These are phyloP conservation scores for Spermophilus dauricus DNA, from an alignment of 2,113 vertebrate species.

Conservation along the genomic window DNA sequence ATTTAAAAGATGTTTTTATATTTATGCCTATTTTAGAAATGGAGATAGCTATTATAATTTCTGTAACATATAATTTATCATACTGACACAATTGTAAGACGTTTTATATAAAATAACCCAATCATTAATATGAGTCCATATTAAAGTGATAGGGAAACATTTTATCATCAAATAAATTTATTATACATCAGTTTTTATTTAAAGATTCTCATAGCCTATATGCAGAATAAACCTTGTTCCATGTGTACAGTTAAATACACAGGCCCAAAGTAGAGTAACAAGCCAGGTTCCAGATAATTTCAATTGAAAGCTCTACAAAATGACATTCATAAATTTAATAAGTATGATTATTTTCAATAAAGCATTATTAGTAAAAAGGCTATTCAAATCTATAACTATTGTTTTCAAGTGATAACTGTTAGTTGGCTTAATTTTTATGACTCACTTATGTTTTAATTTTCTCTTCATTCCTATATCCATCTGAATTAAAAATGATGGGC, in stretches of 20 bases:
- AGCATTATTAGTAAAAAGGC: neutral
- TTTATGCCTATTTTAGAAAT: neutral
- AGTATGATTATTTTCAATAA: conserved; percentile 24
- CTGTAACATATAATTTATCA: neutral
- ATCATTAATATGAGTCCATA: neutral
- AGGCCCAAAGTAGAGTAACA: neutral
- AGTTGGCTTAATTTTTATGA: conserved; percentile 1
- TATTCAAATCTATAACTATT: conserved; percentile 35
- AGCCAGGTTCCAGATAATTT: neutral
- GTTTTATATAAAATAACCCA: neutral
- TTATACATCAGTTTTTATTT: neutral
- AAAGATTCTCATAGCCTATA: neutral
- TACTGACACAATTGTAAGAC: neutral
- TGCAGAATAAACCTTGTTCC: neutral
- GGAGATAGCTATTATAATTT: neutral
- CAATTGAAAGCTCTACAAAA: neutral
- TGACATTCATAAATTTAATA: conserved; percentile 14
- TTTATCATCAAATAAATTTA: neutral
- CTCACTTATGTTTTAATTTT: conserved; percentile 40
- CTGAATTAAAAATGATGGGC: conserved; percentile 51
- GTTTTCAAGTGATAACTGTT: neutral
- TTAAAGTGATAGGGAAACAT: neutral
- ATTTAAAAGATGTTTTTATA: neutral
- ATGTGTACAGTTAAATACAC: neutral
- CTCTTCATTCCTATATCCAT: neutral